Percentiles rank a stretch among this genome's conserved stretches.
phyloP scores from a whole-genome alignment of 1,140 invertebrate genomes.

The Caenorhabditis remanei region DNA sequence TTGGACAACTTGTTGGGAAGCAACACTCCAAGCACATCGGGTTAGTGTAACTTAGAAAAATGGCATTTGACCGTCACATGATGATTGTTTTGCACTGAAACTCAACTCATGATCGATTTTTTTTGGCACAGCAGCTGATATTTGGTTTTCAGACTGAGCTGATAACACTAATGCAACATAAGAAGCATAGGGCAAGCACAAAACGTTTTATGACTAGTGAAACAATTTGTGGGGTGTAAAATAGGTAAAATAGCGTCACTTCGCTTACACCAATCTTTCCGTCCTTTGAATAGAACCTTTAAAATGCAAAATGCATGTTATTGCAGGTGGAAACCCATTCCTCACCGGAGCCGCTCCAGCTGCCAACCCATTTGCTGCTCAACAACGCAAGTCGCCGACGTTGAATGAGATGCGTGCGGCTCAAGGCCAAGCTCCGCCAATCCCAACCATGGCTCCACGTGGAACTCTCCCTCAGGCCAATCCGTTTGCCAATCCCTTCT shows the following conservation, averaged over 20 bases:
- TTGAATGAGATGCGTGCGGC: conserved; percentile 74
- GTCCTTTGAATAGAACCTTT: too few species aligned
- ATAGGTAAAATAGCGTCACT: too few species aligned
- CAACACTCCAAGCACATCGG: conserved; percentile 61
- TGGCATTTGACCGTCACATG: background rate
- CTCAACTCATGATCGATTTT: conserved; percentile 10
- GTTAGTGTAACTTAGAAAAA: conserved; percentile 8
- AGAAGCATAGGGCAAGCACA: background rate
- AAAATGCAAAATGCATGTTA: too few species aligned
- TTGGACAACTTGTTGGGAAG: conserved; percentile 90
- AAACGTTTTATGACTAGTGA: background rate
- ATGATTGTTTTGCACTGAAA: background rate
- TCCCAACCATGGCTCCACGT: conserved; percentile 61
- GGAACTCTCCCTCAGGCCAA: conserved; percentile 60
- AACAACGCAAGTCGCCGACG: conserved; percentile 74
- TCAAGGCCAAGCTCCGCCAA: conserved; percentile 50
- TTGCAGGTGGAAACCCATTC: conserved; percentile 76
- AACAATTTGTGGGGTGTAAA: background rate
- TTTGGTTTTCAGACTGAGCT: too few species aligned
- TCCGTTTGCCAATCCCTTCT: conserved; percentile 61
- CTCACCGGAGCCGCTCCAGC: conserved; percentile 67
- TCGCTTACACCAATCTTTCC: too few species aligned
- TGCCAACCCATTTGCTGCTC: conserved; percentile 75
- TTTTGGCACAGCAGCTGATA: background rate
- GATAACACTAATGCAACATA: background rate